These are phyloP conservation scores for Coenobita brevimanus DNA, from an alignment of 1,140 invertebrate species.

Conservation along the genomic window DNA sequence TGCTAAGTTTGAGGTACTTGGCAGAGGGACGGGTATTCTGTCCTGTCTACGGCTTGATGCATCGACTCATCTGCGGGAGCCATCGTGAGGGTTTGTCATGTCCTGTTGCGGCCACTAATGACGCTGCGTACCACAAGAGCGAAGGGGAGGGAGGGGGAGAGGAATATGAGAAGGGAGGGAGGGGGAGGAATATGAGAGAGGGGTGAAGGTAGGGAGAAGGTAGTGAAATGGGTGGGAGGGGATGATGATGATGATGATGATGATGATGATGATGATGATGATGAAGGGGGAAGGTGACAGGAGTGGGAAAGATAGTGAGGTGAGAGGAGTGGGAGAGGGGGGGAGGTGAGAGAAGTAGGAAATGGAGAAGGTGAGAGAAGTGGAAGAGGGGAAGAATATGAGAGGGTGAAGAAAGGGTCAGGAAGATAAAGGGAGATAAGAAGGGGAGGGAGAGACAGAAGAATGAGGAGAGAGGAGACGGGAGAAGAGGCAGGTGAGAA, in stretches of 20 bases:
- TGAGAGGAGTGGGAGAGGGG: too few relatives aligned
- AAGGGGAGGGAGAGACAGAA: neutral
- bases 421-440: too few relatives aligned
- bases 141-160: neutral
- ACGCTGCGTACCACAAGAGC: constrained; percentile 16
- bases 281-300: too few relatives aligned
- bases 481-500: neutral
- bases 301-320: too few relatives aligned
- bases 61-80: constrained; percentile 41
- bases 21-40: neutral
- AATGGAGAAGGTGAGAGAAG: too few relatives aligned
- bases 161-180: neutral
- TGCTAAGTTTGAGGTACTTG: too few relatives aligned
- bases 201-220: neutral
- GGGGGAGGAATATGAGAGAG: neutral
- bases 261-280: too few relatives aligned
- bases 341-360: too few relatives aligned
- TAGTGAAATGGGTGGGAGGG: neutral
- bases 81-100: constrained; percentile 57
- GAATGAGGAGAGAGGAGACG: neutral
- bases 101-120: constrained; percentile 41
- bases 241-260: too few relatives aligned
- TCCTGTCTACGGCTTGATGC: constrained; percentile 10
- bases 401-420: too few relatives aligned
- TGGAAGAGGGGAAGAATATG: too few relatives aligned